Conservation (phyloP, 1,140 invertebrate genomes). For the Acromyrmex charruanus region DNA sequence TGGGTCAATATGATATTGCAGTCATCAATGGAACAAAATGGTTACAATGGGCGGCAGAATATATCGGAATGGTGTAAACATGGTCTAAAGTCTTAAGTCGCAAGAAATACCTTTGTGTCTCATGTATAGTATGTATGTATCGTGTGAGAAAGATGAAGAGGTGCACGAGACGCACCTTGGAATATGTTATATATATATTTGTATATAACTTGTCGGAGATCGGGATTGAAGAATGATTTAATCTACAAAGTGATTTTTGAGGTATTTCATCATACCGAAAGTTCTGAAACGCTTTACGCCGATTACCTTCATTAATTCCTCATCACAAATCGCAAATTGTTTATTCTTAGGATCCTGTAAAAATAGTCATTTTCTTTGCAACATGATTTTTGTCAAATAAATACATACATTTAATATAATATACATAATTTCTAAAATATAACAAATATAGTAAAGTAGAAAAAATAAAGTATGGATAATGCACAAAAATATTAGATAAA, state of each 20-base stretch:
- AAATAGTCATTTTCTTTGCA: slow-evolving; percentile 65
- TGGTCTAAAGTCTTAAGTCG: slow-evolving; percentile 76
- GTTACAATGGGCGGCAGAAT: slow-evolving; percentile 71
- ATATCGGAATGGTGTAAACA: slow-evolving; percentile 74
- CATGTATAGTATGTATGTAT: slow-evolving; percentile 75
- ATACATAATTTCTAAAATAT: not conserved
- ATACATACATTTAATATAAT: not conserved
- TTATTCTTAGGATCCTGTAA: slow-evolving; percentile 95
- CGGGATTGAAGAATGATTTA: slow-evolving; percentile 84
- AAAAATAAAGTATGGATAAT: slow-evolving; percentile 1
- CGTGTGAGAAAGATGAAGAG: slow-evolving; percentile 78
- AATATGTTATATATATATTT: slow-evolving; percentile 77
- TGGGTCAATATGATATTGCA: slow-evolving; percentile 44
- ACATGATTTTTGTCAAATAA: not conserved
- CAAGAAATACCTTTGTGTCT: slow-evolving; percentile 75
- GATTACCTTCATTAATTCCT: slow-evolving; percentile 95
- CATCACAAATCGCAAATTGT: slow-evolving; percentile 97
- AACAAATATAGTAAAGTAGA: slow-evolving; percentile 33
- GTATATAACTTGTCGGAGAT: slow-evolving; percentile 80
- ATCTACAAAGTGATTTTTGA: slow-evolving; percentile 95
- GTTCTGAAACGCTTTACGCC: slow-evolving; percentile 96
- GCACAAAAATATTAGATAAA: not conserved
- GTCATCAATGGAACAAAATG: slow-evolving; percentile 44
- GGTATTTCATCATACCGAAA: slow-evolving; percentile 98
- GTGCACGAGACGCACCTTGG: slow-evolving; percentile 67